Evolutionary conservation across 1,140 invertebrate genomes (phyloP), one percentile per base, ranked within the genome.

Genomic region (Drosophila elegans): DNA sequence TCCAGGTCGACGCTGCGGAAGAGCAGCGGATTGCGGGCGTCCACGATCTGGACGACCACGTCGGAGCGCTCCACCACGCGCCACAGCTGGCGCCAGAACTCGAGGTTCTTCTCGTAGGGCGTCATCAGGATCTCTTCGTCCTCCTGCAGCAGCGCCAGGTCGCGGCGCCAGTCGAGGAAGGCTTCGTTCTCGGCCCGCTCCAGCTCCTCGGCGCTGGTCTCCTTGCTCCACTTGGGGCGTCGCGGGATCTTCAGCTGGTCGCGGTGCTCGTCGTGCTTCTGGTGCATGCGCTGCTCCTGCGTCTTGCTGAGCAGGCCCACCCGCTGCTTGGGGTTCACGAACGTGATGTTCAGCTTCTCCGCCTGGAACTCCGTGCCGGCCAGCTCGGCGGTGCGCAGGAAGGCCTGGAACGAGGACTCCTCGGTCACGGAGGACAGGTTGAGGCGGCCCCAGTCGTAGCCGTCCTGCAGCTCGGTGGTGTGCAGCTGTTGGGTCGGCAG

Each of bases 1-100:
- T 99, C 98, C n/a, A 99, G 93, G 93, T 99, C 99, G 85, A 96
- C 94, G 93, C 97, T 99, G 90, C 97, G 95, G 80, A 99, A 99
- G 0, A 99, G 93, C 34, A 99, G 92, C 3, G 99, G 99, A 94
- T 99, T 99, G 79, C 99, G 94, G 2, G 97, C 98, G 94, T 99
- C 99, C 0, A 99, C 96, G 80, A 99, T 98, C 92, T 99, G 98
- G 10, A 99, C 95, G 32, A 99, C 93, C 45, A 99, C 94, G 93
- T 99, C 98, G 91, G 98, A 98, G 80, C 97, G 96, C 92, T 99
- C 99, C 13, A 99, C 95, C 2, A 99, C 99, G 79, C 99, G 94
- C 99, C 99, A 99, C 5, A 99, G 92, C 93, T 99, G 99, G 44
- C 98, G 94, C 99, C 99, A 99, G 73, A 99, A 97, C 92, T 99